Conservation (phyloP, 2,888 invertebrate genomes). For the Apodemia zela region DNA sequence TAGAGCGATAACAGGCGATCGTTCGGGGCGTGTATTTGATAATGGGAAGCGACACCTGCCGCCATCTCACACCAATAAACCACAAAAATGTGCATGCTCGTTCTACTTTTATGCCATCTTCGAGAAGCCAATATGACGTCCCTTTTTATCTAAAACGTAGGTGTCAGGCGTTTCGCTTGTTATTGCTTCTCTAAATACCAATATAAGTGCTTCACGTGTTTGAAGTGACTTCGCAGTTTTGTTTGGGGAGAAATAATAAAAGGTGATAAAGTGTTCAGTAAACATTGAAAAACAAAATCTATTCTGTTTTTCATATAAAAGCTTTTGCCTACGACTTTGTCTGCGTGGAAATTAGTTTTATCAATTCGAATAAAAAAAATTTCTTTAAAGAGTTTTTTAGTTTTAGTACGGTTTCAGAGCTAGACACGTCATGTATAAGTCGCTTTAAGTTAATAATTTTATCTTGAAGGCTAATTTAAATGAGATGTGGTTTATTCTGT, state of each 20-base stretch:
- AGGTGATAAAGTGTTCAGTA: conserved; percentile 8
- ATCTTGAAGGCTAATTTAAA: no score
- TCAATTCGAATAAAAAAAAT: no score
- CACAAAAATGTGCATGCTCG: conserved; percentile 31
- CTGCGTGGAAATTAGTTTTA: no score
- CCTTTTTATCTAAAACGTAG: conserved; percentile 23
- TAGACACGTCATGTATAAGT: no score
- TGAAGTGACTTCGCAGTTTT: conserved; percentile 16
- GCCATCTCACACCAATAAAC: conserved; percentile 32
- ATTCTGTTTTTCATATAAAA: neutral
- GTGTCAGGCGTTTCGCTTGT: conserved; percentile 18
- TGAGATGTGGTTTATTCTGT: no score
- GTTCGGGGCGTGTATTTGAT: conserved; percentile 56
- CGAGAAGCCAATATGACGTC: conserved; percentile 26
- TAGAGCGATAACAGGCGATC: conserved; percentile 56
- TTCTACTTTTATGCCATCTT: conserved; percentile 28
- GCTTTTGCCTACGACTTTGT: no score
- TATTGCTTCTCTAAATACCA: conserved; percentile 22
- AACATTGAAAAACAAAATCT: conserved; percentile 6
- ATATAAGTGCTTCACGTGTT: conserved; percentile 16
- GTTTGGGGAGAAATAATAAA: conserved; percentile 14
- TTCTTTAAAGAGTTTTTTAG: no score
- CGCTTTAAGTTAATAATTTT: no score
- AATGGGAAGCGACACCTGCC: conserved; percentile 55
- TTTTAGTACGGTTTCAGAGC: no score